These are phyloP conservation scores for Scolanthus callimorphus DNA, from an alignment of 92 coral and sea anemone genomes.

Conservation along the genomic window DNA sequence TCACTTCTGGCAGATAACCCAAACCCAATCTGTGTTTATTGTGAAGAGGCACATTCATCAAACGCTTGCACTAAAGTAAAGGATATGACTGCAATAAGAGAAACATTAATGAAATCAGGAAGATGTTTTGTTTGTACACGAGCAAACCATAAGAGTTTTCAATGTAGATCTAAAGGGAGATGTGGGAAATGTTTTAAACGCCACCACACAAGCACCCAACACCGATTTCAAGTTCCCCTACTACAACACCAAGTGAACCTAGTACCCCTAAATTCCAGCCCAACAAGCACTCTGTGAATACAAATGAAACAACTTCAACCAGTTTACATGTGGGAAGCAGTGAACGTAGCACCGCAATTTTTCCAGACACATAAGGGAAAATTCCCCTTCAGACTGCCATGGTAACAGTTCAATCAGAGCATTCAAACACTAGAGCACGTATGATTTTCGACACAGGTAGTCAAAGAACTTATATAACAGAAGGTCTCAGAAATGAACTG, in stretches of 20 bases:
- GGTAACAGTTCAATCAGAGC: constrained; percentile 9
- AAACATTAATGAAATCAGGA: constrained; percentile 22
- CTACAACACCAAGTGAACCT: too few species aligned
- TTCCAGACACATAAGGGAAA: constrained; percentile 12
- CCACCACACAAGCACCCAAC: constrained; percentile 27
- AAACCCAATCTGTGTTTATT: too few species aligned
- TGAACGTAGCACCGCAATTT: constrained; percentile 13
- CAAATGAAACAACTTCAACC: too few species aligned
- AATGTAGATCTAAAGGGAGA: constrained; percentile 18
- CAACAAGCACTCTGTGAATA: too few species aligned
- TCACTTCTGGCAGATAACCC: too few species aligned
- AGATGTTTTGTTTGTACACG: constrained; percentile 40
- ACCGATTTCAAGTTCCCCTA: too few species aligned
- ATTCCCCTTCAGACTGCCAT: constrained; percentile 40
- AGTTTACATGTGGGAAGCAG: not conserved
- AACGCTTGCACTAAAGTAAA: constrained; percentile 38
- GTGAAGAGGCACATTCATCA: too few species aligned
- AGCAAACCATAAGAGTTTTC: constrained; percentile 22
- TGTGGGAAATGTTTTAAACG: constrained; percentile 23
- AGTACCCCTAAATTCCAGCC: too few species aligned
- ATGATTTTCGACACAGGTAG: constrained; percentile 44
- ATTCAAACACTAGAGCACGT: constrained; percentile 10
- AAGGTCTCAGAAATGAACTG: constrained; percentile 15
- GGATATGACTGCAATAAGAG: constrained; percentile 7
- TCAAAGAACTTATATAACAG: constrained; percentile 37